These are phyloP conservation scores for Cheilosia urbana DNA, from an alignment of 2,888 invertebrate species.

Conservation along the genomic window DNA sequence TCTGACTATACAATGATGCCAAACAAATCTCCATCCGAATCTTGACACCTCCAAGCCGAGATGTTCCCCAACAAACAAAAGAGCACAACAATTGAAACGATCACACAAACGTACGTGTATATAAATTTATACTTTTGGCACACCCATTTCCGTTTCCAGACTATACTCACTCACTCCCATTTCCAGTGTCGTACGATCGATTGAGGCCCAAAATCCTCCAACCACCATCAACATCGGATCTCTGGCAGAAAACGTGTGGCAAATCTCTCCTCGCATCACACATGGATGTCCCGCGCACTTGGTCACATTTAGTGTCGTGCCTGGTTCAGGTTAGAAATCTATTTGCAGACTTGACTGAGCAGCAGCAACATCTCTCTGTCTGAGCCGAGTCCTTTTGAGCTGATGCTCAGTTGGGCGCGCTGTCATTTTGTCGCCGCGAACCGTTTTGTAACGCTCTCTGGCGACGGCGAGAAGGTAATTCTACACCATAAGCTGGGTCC, in stretches of 20 bases:
- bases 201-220: constrained; percentile 59
- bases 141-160: constrained; percentile 62
- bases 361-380: constrained; percentile 32
- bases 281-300: constrained; percentile 11
- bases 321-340: constrained; percentile 17
- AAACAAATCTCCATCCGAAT: too few relatives aligned
- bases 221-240: constrained; percentile 25
- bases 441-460: constrained; percentile 34
- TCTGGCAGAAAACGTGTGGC: constrained; percentile 23
- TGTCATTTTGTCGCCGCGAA: constrained; percentile 22
- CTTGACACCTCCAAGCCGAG: too few relatives aligned
- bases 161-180: constrained; percentile 48
- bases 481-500: constrained; percentile 20
- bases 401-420: constrained; percentile 15
- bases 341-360: constrained; percentile 3
- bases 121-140: constrained; percentile 35
- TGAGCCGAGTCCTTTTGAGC: constrained; percentile 44
- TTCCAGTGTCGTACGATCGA: constrained; percentile 46
- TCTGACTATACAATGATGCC: too few relatives aligned
- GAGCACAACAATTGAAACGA: not conserved
- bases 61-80: too few relatives aligned
- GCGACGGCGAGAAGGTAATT: constrained; percentile 30
- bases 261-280: constrained; percentile 20
- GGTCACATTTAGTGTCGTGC: constrained; percentile 29
- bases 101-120: not conserved